Percentiles rank a stretch among this genome's conserved stretches.
phyloP scores from a whole-genome alignment of 2,888 invertebrate species.

The Papilio protenor region DNA sequence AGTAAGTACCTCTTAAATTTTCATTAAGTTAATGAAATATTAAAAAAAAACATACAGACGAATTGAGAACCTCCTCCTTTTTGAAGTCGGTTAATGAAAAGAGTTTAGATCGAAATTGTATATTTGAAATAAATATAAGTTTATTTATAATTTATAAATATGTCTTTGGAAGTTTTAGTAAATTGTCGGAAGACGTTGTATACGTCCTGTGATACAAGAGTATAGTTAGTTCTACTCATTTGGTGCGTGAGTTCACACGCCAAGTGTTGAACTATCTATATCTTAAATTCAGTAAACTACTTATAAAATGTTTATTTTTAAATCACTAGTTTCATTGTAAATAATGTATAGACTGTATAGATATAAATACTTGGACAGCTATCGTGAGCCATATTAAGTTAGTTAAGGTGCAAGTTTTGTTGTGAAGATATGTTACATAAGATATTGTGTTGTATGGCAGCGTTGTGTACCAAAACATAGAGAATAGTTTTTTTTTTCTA shows the following conservation, averaged over 20 bases:
- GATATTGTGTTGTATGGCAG: slow-evolving; percentile 58
- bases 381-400: slow-evolving; percentile 70
- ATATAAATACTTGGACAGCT: slow-evolving; percentile 47
- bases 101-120: slow-evolving; percentile 2
- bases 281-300: slow-evolving; percentile 11
- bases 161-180: background rate
- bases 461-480: slow-evolving; percentile 79
- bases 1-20: slow-evolving; percentile 11
- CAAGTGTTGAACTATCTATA: background rate
- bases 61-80: no score
- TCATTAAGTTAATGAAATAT: background rate
- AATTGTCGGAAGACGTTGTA: slow-evolving; percentile 2
- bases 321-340: slow-evolving; percentile 36
- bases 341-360: slow-evolving; percentile 43
- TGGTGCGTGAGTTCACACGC: background rate
- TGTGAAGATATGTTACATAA: slow-evolving; percentile 48
- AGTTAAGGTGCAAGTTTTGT: slow-evolving; percentile 60
- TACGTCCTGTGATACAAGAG: slow-evolving; percentile 31
- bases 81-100: background rate
- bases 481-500: slow-evolving; percentile 68
- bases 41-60: no score
- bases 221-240: background rate
- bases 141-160: background rate
- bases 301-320: slow-evolving; percentile 22
- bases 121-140: background rate